Evolutionary conservation across 2,888 invertebrate genomes (phyloP).

Genomic region (Chirona hameri): DNA sequence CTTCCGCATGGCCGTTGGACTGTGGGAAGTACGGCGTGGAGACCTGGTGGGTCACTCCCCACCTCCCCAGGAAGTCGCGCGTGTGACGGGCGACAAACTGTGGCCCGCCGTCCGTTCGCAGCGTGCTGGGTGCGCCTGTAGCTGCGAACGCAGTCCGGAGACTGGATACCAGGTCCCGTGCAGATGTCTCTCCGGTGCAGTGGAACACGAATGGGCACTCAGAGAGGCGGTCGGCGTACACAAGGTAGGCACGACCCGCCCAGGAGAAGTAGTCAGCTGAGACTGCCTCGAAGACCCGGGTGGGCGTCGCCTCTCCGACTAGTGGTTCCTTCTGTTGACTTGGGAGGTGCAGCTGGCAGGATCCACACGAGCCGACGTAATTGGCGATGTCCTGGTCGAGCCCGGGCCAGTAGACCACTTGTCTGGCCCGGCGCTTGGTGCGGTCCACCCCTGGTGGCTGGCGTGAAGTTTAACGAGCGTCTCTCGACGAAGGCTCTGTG

Average conservation of each 20-base stretch:
- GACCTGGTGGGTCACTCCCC: background rate
- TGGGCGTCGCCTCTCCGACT: background rate
- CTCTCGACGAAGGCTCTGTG: background rate
- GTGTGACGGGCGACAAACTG: background rate
- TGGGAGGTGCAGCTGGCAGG: background rate
- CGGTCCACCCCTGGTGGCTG: background rate
- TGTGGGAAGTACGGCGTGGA: background rate
- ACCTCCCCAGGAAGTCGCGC: background rate
- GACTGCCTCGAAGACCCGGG: background rate
- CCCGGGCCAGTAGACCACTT: background rate
- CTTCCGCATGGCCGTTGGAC: slow-evolving; percentile 5
- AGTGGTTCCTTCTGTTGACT: background rate
- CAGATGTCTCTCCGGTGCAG: background rate
- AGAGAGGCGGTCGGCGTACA: slow-evolving; percentile 22
- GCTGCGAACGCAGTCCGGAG: background rate
- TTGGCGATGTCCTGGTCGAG: background rate
- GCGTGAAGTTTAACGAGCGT: background rate
- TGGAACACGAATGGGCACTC: background rate
- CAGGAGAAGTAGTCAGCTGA: background rate
- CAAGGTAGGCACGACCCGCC: background rate
- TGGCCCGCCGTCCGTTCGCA: background rate
- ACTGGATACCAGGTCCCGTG: background rate
- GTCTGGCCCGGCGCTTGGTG: background rate
- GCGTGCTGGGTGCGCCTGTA: background rate
- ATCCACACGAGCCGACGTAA: background rate